Conservation (phyloP, 2,113 vertebrate genomes). For the Syngnathus scovelli region DNA sequence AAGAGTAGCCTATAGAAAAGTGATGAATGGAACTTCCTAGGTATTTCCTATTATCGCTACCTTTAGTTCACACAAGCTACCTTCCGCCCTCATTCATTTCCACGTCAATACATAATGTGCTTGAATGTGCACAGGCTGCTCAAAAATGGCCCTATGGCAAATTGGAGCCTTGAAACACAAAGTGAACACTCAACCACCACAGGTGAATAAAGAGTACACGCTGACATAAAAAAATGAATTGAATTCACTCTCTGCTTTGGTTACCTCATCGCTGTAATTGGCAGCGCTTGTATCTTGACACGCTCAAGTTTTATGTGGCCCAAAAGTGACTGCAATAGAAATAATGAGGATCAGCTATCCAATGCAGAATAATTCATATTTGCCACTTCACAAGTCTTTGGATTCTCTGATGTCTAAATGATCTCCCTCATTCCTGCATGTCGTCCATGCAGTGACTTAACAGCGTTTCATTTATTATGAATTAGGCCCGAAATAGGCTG, state of each 20-base stretch:
- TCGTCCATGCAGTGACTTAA: constrained; percentile 30
- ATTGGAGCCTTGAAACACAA: constrained; percentile 17
- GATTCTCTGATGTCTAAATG: constrained; percentile 24
- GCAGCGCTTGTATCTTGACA: not conserved
- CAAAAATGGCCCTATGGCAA: constrained; percentile 10
- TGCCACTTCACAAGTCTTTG: constrained; percentile 22
- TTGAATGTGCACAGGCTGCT: not conserved
- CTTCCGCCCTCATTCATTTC: constrained; percentile 2
- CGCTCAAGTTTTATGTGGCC: constrained; percentile 1
- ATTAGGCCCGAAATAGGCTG: constrained; percentile 58
- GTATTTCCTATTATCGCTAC: constrained; percentile 38
- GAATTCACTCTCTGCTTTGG: constrained; percentile 3
- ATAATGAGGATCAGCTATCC: constrained; percentile 3
- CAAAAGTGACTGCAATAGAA: constrained; percentile 14
- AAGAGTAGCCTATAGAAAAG: not conserved
- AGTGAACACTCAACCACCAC: not conserved
- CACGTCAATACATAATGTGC: not conserved
- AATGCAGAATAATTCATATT: constrained; percentile 26
- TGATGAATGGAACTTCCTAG: not conserved
- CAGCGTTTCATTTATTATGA: constrained; percentile 56
- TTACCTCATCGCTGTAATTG: constrained; percentile 26
- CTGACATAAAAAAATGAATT: constrained; percentile 15
- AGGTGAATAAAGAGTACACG: constrained; percentile 5
- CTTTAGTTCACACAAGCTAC: constrained; percentile 24
- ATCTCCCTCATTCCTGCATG: constrained; percentile 14